phyloP scores from a whole-genome alignment of 2,888 invertebrate genomes.

The Chalcis sispes region DNA sequence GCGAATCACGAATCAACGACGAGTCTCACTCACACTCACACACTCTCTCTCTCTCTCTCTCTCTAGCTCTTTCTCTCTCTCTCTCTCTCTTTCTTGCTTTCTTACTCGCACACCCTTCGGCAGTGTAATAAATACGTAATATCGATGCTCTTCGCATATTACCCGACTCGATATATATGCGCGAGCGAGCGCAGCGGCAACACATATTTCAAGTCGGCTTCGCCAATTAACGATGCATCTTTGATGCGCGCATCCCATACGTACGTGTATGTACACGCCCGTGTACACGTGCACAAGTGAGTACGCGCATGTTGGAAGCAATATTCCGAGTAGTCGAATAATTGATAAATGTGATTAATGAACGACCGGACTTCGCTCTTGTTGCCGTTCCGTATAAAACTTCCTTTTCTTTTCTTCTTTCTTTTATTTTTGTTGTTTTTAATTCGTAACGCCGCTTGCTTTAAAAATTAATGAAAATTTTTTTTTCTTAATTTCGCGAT shows the following conservation, averaged over 20 bases:
- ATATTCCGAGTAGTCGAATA: constrained; percentile 36
- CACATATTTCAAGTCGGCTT: constrained; percentile 49
- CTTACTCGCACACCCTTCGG: constrained; percentile 60
- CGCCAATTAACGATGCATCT: constrained; percentile 57
- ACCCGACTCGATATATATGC: constrained; percentile 33
- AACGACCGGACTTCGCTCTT: constrained; percentile 9
- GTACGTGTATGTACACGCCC: background rate
- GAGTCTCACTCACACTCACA: too few relatives aligned
- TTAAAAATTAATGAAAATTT: too few relatives aligned
- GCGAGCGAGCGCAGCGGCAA: constrained; percentile 31
- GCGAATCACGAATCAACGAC: too few relatives aligned
- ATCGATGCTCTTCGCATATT: constrained; percentile 70
- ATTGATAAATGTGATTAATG: constrained; percentile 55
- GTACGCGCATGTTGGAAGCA: too few relatives aligned
- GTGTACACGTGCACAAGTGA: background rate
- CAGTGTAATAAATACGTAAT: constrained; percentile 73
- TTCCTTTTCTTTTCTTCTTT: too few relatives aligned
- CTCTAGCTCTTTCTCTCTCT: constrained; percentile 55
- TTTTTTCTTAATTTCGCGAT: too few relatives aligned
- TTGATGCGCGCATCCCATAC: constrained; percentile 34
- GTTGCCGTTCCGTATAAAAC: too few relatives aligned
- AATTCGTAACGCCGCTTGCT: too few relatives aligned
- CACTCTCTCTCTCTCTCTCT: too few relatives aligned
- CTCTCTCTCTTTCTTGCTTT: constrained; percentile 55
- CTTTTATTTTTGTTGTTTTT: too few relatives aligned